Percentiles rank a stretch among this genome's conserved stretches.
These are phyloP conservation scores for Zaprionus ghesquierei DNA, from an alignment of 1,140 invertebrate genomes.

Conservation along the genomic window DNA sequence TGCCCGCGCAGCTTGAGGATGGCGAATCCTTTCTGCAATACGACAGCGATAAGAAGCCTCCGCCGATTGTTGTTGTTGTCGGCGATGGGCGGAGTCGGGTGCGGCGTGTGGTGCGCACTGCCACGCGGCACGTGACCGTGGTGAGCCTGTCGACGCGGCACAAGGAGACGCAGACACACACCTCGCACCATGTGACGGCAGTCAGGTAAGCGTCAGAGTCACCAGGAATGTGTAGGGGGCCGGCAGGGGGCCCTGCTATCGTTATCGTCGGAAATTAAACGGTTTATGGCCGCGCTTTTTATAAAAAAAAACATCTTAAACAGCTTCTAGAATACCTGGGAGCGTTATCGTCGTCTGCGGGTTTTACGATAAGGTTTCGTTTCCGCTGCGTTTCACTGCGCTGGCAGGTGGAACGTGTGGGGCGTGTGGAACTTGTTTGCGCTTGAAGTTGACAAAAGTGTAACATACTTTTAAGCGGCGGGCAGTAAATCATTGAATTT, in stretches of 20 bases:
- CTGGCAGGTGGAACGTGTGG: background rate
- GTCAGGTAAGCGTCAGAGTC: slow-evolving; percentile 72
- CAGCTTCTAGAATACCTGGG: background rate
- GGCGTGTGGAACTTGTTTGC: slow-evolving; percentile 7
- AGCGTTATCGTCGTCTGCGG: background rate
- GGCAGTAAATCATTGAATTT: background rate
- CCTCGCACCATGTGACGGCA: slow-evolving; percentile 82
- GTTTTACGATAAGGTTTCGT: background rate
- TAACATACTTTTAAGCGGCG: slow-evolving; percentile 13
- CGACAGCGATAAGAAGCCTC: slow-evolving; percentile 73
- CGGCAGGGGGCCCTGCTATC: background rate
- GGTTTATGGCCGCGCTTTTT: slow-evolving; percentile 11
- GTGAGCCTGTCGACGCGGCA: slow-evolving; percentile 81
- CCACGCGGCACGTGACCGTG: slow-evolving; percentile 81
- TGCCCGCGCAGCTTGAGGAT: slow-evolving; percentile 47
- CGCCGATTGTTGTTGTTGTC: slow-evolving; percentile 82
- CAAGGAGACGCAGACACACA: slow-evolving; percentile 82
- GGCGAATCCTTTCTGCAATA: slow-evolving; percentile 79
- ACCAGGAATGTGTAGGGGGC: background rate
- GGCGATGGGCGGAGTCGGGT: slow-evolving; percentile 80
- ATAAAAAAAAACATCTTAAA: background rate
- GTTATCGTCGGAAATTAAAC: too few relatives aligned
- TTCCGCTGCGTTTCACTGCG: slow-evolving; percentile 6
- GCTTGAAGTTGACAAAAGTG: background rate
- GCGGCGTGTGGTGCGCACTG: slow-evolving; percentile 78